Evolutionary conservation across 2,113 vertebrate species (phyloP), one percentile per base, ranked within the genome.

Genomic region (Larimichthys polyactis): DNA sequence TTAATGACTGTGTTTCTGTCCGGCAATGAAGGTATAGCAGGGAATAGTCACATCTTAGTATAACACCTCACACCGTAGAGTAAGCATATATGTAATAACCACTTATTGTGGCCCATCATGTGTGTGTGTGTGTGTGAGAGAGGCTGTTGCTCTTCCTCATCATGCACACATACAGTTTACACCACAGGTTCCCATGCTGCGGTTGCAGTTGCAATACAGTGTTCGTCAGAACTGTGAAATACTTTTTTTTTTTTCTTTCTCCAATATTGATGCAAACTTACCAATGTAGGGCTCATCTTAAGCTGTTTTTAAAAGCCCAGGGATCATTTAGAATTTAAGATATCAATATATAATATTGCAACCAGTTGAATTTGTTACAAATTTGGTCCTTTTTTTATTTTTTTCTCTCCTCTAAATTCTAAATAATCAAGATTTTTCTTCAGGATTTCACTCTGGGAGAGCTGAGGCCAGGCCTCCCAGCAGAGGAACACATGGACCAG

Each of bases 221-320:
- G 77, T 90, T 86, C 78, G 68, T 71, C 69, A 78, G 63, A 89
- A 86, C 88, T 89, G 91, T 89, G 86, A 92, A 87, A 86, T 54
- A 43, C 63, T 78, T 86, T 73, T 83, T 71, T 83, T 51, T 27
- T 1, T 36, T 7, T 73, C 27, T 83, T 69, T 83, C 75, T 12
- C 65, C 24, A 49, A 60, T 49, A 14, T 4, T 27, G 67, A 75
- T 59, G 54, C 52, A 63, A 22, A 54, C 43, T 55, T 36, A 27
- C 10, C 7, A 9, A n/a, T 5, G 20, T 22, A 20, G 20, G 64
- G 27, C 14, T n/a, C 15, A 60, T 32, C 4, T 63, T 68, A 11
- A 3, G 4, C 36, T 3, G 20, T 58, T 73, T 27, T 55, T 7
- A 36, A n/a, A 44, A 20, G 17, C 29, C n/a, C 44, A 40, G 12